phyloP scores from a whole-genome alignment of 2,888 invertebrate genomes.

The Aricia artaxerxes region DNA sequence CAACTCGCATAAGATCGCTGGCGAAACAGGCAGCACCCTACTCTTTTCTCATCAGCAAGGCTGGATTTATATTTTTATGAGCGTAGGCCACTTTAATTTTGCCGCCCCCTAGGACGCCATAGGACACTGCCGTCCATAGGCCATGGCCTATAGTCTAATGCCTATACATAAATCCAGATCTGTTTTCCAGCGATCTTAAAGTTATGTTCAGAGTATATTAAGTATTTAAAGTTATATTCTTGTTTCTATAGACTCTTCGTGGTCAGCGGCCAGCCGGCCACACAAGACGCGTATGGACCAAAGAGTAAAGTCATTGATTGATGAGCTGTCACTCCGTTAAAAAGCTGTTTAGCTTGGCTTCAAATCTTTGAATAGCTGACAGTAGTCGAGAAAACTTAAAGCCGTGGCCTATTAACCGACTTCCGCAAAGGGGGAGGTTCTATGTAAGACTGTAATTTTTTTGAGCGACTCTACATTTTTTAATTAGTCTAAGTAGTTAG shows the following conservation, averaged over 20 bases:
- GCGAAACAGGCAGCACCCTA: no score
- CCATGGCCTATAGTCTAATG: no score
- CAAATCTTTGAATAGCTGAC: not conserved
- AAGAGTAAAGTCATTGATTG: not conserved
- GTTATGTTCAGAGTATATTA: not conserved
- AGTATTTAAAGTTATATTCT: not conserved
- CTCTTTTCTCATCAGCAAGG: no score
- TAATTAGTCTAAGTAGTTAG: no score
- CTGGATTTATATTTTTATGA: no score
- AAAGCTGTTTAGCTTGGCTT: not conserved
- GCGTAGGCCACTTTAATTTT: no score
- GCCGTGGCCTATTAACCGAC: not conserved
- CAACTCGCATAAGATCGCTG: no score
- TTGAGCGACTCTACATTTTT: no score
- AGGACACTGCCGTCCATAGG: no score
- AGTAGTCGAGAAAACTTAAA: conserved; percentile 1
- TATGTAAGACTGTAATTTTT: no score
- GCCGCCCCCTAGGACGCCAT: no score
- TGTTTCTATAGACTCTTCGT: not conserved
- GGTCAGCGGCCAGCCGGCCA: not conserved
- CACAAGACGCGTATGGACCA: conserved; percentile 11
- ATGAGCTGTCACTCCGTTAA: conserved; percentile 1
- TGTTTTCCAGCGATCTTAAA: not conserved
- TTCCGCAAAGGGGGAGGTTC: not conserved
- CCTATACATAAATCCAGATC: no score